phyloP scores from a whole-genome alignment of 2,888 invertebrate species.

The Drosophila borealis region DNA sequence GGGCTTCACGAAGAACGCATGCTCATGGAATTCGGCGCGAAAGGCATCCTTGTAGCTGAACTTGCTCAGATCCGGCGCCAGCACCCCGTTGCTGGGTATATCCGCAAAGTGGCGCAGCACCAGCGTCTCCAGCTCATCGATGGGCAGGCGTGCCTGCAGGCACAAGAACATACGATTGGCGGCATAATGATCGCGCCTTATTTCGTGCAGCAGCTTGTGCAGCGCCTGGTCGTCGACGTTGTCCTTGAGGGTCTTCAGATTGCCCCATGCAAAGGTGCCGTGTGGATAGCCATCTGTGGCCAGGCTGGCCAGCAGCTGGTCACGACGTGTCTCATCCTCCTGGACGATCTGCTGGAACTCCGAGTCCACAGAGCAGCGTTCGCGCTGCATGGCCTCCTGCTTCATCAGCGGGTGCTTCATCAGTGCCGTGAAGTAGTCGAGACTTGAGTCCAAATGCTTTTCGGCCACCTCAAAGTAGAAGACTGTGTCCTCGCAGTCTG shows the following conservation, averaged over 20 bases:
- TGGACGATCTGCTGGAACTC: constrained; percentile 93
- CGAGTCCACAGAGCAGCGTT: constrained; percentile 94
- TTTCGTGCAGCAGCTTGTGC: constrained; percentile 90
- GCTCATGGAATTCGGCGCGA: constrained; percentile 77
- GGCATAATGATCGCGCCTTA: constrained; percentile 92
- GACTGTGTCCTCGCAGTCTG: constrained; percentile 93
- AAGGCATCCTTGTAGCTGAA: constrained; percentile 83
- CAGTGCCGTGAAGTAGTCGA: constrained; percentile 95
- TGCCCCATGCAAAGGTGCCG: constrained; percentile 94
- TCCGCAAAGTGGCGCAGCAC: constrained; percentile 88
- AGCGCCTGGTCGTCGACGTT: constrained; percentile 88
- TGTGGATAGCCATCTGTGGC: constrained; percentile 90
- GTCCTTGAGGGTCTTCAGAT: constrained; percentile 90
- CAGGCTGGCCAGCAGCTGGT: constrained; percentile 90
- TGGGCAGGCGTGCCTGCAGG: constrained; percentile 88
- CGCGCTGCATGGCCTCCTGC: constrained; percentile 93
- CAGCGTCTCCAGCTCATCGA: constrained; percentile 83
- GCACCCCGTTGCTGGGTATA: constrained; percentile 89
- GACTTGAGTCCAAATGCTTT: constrained; percentile 89
- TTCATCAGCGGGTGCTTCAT: constrained; percentile 94
- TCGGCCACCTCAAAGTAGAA: constrained; percentile 96
- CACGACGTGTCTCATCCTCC: constrained; percentile 90
- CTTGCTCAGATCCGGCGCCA: constrained; percentile 87
- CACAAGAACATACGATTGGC: constrained; percentile 95
- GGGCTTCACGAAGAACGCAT: constrained; percentile 90